phyloP scores from a whole-genome alignment of 2,888 invertebrate species.

The Mactromeris polynyma region DNA sequence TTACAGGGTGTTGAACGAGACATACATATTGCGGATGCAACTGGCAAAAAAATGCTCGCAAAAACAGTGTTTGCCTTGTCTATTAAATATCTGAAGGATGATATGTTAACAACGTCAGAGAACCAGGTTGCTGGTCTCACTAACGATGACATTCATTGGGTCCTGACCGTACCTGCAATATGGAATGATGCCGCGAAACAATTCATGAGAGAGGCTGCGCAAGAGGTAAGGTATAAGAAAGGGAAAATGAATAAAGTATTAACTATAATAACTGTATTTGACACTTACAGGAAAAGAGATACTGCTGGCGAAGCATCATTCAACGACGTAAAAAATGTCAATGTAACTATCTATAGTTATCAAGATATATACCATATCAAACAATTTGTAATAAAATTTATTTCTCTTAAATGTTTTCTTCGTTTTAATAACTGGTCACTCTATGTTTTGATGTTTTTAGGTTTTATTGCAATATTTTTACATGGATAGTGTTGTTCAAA shows the following conservation, averaged over 20 bases:
- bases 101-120: background rate
- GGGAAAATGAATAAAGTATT: too few relatives aligned
- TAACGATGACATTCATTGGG: slow-evolving; percentile 19
- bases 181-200: slow-evolving; percentile 47
- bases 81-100: slow-evolving; percentile 23
- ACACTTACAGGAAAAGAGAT: too few relatives aligned
- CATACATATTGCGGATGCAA: slow-evolving; percentile 13
- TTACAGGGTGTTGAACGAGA: slow-evolving; percentile 18
- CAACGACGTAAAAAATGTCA: background rate
- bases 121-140: background rate
- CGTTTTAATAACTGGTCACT: too few relatives aligned
- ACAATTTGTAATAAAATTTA: too few relatives aligned
- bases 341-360: background rate
- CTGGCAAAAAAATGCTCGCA: slow-evolving; percentile 5
- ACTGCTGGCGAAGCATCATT: background rate
- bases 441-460: too few relatives aligned
- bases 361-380: background rate
- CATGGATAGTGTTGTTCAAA: too few relatives aligned
- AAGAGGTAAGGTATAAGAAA: slow-evolving; percentile 22
- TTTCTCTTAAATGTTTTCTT: too few relatives aligned
- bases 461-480: too few relatives aligned
- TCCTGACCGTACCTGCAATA: slow-evolving; percentile 43
- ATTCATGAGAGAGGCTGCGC: slow-evolving; percentile 19
- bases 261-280: too few relatives aligned
- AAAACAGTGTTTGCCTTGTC: slow-evolving; percentile 27